Base-by-base conservation (phyloP, 2,888 invertebrate genomes). In the Clistopyga incitator region DNA sequence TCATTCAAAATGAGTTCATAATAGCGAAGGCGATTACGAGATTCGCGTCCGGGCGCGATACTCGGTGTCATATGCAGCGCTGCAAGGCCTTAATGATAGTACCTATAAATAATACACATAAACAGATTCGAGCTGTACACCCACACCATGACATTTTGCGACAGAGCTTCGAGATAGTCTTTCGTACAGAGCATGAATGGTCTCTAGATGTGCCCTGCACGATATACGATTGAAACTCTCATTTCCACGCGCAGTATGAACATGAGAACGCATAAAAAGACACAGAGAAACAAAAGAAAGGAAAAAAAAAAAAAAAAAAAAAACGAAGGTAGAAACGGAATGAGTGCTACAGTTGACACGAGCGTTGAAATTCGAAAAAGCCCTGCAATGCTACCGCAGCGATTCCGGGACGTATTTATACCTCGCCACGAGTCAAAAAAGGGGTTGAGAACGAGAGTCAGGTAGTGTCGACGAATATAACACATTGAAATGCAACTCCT, bases 211-310 rank as follows among this genome's bases (percentile, higher is more conserved):
- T 8, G 61, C 13, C 45, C 61, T 52, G 34, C 61, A 54, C 56
- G 70, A 45, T 61, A 56, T 71, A 59, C 29, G 75, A 78, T 67
- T 52, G 68, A 82, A 74, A 68, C 45, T 68, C 77, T 77, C 81
- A 82, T 82, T 82, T 82, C 77, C 81, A 67, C 71, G 67, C 50
- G 67, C 52, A 68, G 34, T 61, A 56, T 77, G 78, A 82, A 78
- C 81, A 77, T n/a, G 42, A 52, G 6, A 38, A 20, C 10, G 52
- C 61, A 34, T 15, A 50, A 70, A 70, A 70, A 71, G 52, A 25
- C n/a, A 50, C 20, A 61, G 11, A 34, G 23, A 25, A n/a, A 50
- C 20, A 61, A 6, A 34, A n/a, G 25, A 25, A 74, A 59, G 50
- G 54, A 47, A 6, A 56, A 52, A 34, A 11, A 50, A 38, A 68